Evolutionary conservation across 2,888 invertebrate genomes (phyloP).

Genomic region (Magallana nippona): DNA sequence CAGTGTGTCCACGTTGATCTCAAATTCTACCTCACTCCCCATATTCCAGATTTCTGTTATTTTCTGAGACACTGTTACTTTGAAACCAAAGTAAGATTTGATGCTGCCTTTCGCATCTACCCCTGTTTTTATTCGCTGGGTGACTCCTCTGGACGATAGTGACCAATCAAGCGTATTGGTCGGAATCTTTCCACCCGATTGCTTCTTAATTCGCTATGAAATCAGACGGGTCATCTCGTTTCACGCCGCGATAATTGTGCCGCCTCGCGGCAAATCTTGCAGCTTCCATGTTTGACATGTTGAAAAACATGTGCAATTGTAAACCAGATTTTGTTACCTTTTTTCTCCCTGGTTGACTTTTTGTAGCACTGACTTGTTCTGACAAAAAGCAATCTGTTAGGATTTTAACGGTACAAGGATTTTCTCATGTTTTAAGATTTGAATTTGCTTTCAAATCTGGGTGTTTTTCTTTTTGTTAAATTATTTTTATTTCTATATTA

Average conservation of each 20-base stretch:
- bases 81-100: neutral
- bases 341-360: neutral
- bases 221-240: conserved; percentile 36
- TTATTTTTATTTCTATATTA: no score
- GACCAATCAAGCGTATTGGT: conserved; percentile 33
- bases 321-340: conserved; percentile 21
- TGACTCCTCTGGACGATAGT: neutral
- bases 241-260: conserved; percentile 47
- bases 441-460: no score
- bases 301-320: conserved; percentile 11
- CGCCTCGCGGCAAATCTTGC: conserved; percentile 41
- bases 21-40: conserved; percentile 36
- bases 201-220: conserved; percentile 15
- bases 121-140: neutral
- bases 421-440: no score
- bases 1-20: conserved; percentile 39
- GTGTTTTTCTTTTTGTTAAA: no score
- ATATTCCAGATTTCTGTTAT: neutral
- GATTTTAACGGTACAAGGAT: neutral
- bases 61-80: neutral
- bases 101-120: neutral
- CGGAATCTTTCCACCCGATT: conserved; percentile 20
- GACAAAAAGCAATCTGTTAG: conserved; percentile 15
- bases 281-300: conserved; percentile 30
- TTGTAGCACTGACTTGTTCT: neutral